These are phyloP conservation scores for Luidia sarsii DNA, from an alignment of 53 echinoderm and acorn worm species.

Conservation along the genomic window DNA sequence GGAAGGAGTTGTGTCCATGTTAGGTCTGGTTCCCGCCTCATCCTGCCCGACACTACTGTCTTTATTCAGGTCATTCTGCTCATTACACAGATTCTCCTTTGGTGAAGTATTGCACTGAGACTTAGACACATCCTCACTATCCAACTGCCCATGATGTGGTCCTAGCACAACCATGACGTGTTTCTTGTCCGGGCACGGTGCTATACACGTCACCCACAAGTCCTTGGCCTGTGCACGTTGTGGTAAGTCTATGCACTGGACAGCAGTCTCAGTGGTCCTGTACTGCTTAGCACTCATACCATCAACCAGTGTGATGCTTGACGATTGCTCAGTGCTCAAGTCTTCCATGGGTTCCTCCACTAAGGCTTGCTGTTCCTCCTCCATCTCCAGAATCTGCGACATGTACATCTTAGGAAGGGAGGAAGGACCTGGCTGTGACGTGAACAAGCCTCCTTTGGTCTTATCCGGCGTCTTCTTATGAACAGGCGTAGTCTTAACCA, in stretches of 20 bases:
- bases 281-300: conserved; percentile 29
- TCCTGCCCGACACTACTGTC: conserved; percentile 55
- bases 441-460: conserved; percentile 54
- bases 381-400: conserved; percentile 79
- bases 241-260: conserved; percentile 78
- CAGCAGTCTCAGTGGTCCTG: conserved; percentile 52
- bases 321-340: conserved; percentile 17
- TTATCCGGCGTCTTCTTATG: conserved; percentile 63
- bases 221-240: conserved; percentile 50
- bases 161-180: conserved; percentile 72
- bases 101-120: conserved; percentile 65
- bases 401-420: conserved; percentile 69
- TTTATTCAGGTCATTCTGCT: conserved; percentile 85
- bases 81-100: conserved; percentile 29
- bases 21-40: conserved; percentile 50
- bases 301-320: conserved; percentile 4
- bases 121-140: conserved; percentile 19
- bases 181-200: conserved; percentile 67
- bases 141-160: conserved; percentile 60
- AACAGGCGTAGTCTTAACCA: conserved; percentile 15
- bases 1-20: background rate
- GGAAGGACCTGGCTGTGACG: conserved; percentile 56
- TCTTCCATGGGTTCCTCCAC: conserved; percentile 65
- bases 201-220: conserved; percentile 60
- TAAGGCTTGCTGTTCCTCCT: conserved; percentile 70